Conservation (phyloP, 2,888 invertebrate genomes). For the Dinocampus coccinellae region DNA sequence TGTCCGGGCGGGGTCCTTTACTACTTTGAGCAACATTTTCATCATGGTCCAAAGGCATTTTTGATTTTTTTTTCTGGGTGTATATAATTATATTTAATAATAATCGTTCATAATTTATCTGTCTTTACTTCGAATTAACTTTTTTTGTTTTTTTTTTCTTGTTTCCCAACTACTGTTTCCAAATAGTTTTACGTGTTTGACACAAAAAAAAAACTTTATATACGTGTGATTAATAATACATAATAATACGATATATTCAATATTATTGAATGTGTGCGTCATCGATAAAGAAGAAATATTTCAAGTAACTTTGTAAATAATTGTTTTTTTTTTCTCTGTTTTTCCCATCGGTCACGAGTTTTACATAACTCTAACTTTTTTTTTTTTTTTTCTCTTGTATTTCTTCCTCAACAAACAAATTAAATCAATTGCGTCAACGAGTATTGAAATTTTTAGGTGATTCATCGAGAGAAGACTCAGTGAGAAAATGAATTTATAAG, state of each 20-base stretch:
- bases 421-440: neutral
- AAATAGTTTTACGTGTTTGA: neutral
- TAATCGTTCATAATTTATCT: neutral
- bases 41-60: neutral
- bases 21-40: neutral
- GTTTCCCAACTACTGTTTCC: neutral
- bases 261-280: neutral
- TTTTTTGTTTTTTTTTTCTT: neutral
- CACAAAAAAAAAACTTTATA: neutral
- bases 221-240: neutral
- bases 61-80: neutral
- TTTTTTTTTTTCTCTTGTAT: neutral
- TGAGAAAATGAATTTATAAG: no score
- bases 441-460: slow-evolving; percentile 18
- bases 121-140: neutral
- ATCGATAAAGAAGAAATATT: neutral
- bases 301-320: neutral
- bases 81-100: slow-evolving; percentile 16
- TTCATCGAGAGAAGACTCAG: neutral
- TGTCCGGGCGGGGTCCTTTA: slow-evolving; percentile 20
- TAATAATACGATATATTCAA: neutral
- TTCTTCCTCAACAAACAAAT: neutral
- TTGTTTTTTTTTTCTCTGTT: neutral
- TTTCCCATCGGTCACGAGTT: no score
- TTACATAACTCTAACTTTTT: no score